phyloP scores from a whole-genome alignment of 2,797 vertebrate species.

The Prunella strophiata region DNA sequence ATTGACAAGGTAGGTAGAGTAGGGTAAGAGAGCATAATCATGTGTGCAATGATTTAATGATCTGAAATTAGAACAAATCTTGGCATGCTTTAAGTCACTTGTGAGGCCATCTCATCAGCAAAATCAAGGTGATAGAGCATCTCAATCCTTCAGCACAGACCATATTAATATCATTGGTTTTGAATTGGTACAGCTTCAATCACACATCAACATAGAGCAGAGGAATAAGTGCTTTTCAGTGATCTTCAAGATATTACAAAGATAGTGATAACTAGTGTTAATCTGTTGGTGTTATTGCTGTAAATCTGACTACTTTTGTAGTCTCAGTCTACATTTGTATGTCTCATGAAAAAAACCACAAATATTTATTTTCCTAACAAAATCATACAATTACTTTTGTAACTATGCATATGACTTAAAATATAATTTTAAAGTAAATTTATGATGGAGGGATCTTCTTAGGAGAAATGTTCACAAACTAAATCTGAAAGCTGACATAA shows the following conservation, averaged over 20 bases:
- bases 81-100: neutral
- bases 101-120: neutral
- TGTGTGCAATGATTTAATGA: neutral
- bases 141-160: neutral
- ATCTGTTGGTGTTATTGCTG: neutral
- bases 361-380: neutral
- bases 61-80: neutral
- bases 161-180: neutral
- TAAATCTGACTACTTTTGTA: neutral
- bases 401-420: neutral
- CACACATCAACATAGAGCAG: neutral
- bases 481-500: constrained; percentile 21
- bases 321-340: neutral
- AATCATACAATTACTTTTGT: neutral
- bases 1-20: neutral
- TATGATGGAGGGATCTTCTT: neutral
- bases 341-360: neutral
- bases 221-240: neutral
- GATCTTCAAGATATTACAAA: neutral
- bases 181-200: neutral
- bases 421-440: neutral
- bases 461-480: constrained; percentile 5
- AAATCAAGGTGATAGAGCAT: neutral
- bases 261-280: neutral
- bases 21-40: neutral